Base-by-base conservation (phyloP, 1,140 invertebrate species). In the Drosophila aff. region DNA sequence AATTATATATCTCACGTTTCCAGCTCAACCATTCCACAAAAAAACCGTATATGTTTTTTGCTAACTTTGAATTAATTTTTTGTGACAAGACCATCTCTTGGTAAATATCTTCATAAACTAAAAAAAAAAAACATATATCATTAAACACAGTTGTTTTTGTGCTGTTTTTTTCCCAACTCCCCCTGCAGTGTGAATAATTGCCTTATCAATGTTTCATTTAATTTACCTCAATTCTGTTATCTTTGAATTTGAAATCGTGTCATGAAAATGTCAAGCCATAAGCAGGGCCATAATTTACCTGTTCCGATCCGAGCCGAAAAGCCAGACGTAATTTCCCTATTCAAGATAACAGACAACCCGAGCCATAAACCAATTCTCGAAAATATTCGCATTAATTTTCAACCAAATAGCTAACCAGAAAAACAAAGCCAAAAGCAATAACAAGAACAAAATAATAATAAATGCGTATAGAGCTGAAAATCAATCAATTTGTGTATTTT, bases 401-500 rank as follows among this genome's bases (percentile, higher is more conserved):
- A 55, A 58, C 74, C 73, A 65, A 64, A 55, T 59, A 28, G 21
- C 67, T 43, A 46, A 46, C 40, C n/a, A 67, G 47, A 50, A 18
- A n/a, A 31, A 31, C 47, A 28, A n/a, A 28, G 4, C 9, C 15
- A 28, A 28, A 26, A 9, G 8, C 41, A 62, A 65, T 52, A 68
- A 52, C 18, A 58, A 52, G n/a, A 36, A n/a, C 43, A 41, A 52
- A 47, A 26, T 40, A 21, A 61, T 44, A 52, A 76, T 58, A 55
- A 47, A 61, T 68, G 40, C 67, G 33, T 33, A 60, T 43, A 53
- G 44, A 66, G 50, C 47, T 41, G 68, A 80, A 83, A 64, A 87
- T 87, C 84, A 78, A 89, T 87, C 81, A 87, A 89, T 78, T 89
- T 89, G 26, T 71, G 67, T 65, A 77, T 83, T 84, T 84, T 81